Percentiles rank a stretch among this genome's conserved stretches.
Evolutionary conservation across 2,113 vertebrate species (phyloP).

Genomic region (Fregetta grallaria): DNA sequence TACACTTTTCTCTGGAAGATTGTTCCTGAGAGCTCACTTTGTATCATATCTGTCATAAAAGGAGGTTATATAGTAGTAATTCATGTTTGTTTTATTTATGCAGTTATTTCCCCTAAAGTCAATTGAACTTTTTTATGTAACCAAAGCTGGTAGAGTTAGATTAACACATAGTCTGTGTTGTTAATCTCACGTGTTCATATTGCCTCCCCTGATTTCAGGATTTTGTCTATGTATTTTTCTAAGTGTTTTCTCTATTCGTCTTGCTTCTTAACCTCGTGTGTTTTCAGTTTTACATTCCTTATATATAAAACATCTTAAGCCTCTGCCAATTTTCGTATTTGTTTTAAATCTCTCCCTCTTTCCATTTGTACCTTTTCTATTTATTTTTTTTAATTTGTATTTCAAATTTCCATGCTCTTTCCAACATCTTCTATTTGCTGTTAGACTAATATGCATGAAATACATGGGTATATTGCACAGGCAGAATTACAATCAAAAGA

Average conservation of each 20-base stretch:
- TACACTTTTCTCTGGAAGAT: background rate
- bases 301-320: background rate
- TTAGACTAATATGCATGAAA: background rate
- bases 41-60: background rate
- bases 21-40: background rate
- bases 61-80: background rate
- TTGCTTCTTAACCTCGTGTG: background rate
- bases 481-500: background rate
- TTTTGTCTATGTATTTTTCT: background rate
- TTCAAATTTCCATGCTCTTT: background rate
- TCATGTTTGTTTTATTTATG: background rate
- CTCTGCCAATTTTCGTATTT: background rate
- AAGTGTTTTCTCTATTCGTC: background rate
- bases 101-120: background rate
- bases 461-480: background rate
- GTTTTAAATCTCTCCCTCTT: background rate
- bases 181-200: background rate
- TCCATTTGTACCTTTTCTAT: background rate
- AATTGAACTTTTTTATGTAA: background rate
- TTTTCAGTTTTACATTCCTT: background rate
- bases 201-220: background rate
- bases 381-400: background rate
- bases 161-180: background rate
- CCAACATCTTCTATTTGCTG: background rate
- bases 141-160: background rate